Base-by-base conservation (phyloP, 2,888 invertebrate genomes). In the Apamea anceps region DNA sequence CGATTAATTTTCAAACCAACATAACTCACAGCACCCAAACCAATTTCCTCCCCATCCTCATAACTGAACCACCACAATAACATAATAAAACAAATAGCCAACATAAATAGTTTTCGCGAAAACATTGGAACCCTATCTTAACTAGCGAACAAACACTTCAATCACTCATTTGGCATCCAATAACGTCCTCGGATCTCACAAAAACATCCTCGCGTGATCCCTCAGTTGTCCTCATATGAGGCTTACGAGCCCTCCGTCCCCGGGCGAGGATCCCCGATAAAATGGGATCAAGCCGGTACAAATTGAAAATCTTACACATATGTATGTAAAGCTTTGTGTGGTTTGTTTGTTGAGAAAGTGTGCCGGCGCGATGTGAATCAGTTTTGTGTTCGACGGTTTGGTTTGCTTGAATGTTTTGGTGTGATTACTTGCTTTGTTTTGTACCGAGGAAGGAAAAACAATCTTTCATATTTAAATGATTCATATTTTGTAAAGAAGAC, bases 301-400 rank as follows among this genome's bases (percentile, higher is more conserved):
- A 91, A 91, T 91, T 91, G 91, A 91, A 91, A 90, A 91, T 86
- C 90, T 90, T 84, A 77, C 80, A 87, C 84, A 87, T 86, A 90
- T 90, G 82, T 87, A 89, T 89, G 88, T 89, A 85, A 90, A 89
- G 85, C 77, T 79, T 70, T 60, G 66, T 68, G 68, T 70, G 80
- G 71, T 75, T 77, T 87, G 86, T 88, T 85, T 85, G 87, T 70
- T 48, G 60, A 79, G 72, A 77, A 77, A 77, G 72, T 74, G 63
- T 77, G 71, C 72, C 72, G 25, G 42, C 65, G 67, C 66, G 32
- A 74, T 77, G 81, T 72, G 74, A 74, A 75, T 51, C 60, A 37
- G 45, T 80, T 62, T 45, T n/a, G 48, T n/a, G 37, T 18, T 37
- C 10, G 3, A n/a, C n/a, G 62, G 42, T 54, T 54, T n/a, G 12